Percentiles rank a stretch among this genome's conserved stretches.
Evolutionary conservation across 2,888 invertebrate genomes (phyloP).

Genomic region (Imbricaverruca yamaguchii): DNA sequence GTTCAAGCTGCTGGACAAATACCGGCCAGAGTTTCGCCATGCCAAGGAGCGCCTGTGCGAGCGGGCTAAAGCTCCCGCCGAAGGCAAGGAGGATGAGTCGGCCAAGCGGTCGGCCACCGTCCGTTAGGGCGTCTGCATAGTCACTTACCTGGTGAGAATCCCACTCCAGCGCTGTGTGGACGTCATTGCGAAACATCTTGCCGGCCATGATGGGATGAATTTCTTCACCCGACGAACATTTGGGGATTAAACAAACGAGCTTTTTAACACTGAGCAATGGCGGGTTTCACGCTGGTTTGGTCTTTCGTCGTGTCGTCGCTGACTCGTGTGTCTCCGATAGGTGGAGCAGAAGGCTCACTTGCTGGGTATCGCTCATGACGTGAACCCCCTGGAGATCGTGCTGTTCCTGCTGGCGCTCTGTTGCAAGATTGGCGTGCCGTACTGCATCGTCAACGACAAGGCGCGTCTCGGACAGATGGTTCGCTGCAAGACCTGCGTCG

Average conservation of each 20-base stretch:
- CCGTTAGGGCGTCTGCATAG: constrained; percentile 85
- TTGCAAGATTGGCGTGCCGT: constrained; percentile 99
- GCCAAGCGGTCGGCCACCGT: constrained; percentile 84
- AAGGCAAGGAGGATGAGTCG: constrained; percentile 84
- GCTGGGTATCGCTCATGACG: constrained; percentile 97
- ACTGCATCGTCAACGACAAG: constrained; percentile 98
- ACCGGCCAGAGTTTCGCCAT: constrained; percentile 85
- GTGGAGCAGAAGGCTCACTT: constrained; percentile 96
- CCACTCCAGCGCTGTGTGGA: no score
- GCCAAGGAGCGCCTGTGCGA: constrained; percentile 87
- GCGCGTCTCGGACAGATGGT: constrained; percentile 91
- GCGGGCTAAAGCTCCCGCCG: constrained; percentile 70
- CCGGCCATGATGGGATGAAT: constrained; percentile 16
- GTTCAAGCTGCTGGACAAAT: constrained; percentile 95
- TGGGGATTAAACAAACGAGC: constrained; percentile 4
- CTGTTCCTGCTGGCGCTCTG: constrained; percentile 95
- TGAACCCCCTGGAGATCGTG: constrained; percentile 97
- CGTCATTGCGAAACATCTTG: no score
- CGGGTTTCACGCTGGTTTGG: no score
- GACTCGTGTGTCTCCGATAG: background rate
- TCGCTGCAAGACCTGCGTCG: constrained; percentile 88
- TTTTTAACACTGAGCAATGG: background rate
- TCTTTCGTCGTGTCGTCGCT: background rate
- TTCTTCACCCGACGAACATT: constrained; percentile 15
- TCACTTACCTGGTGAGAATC: constrained; percentile 62